Percentiles rank a stretch among this genome's conserved stretches.
phyloP scores from a whole-genome alignment of 2,888 invertebrate species.

The Temnothorax ravouxi region DNA sequence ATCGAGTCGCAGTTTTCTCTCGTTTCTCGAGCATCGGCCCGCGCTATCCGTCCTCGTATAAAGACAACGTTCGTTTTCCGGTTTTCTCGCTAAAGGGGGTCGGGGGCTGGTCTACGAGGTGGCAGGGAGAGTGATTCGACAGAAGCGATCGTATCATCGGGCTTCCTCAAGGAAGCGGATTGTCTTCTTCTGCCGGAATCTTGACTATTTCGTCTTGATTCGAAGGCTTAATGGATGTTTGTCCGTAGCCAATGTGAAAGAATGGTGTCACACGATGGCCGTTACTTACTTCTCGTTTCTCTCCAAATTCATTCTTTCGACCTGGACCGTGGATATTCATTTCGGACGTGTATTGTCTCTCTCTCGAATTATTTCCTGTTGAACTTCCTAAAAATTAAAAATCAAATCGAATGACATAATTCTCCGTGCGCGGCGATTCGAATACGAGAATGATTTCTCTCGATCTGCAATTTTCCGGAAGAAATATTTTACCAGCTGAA shows the following conservation, averaged over 20 bases:
- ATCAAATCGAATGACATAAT: background rate
- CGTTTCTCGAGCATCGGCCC: conserved; percentile 49
- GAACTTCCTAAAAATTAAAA: background rate
- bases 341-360: background rate
- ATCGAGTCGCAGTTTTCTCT: conserved; percentile 53
- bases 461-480: conserved; percentile 24
- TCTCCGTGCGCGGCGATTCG: background rate
- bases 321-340: background rate
- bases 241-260: conserved; percentile 43
- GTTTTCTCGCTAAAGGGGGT: conserved; percentile 14
- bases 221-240: conserved; percentile 51
- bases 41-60: conserved; percentile 68
- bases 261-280: background rate
- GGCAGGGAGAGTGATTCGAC: conserved; percentile 43
- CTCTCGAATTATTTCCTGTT: background rate
- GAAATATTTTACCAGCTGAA: conserved; percentile 18
- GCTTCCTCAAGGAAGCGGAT: conserved; percentile 40
- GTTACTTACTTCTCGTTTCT: conserved; percentile 6
- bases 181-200: conserved; percentile 64
- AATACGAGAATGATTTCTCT: background rate
- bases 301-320: background rate
- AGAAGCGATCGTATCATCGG: conserved; percentile 52
- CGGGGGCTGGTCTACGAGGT: conserved; percentile 16
- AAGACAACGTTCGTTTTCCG: conserved; percentile 60
- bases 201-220: conserved; percentile 51